These are phyloP conservation scores for Lingula anatina DNA, from an alignment of 2,888 invertebrate genomes.

Conservation along the genomic window DNA sequence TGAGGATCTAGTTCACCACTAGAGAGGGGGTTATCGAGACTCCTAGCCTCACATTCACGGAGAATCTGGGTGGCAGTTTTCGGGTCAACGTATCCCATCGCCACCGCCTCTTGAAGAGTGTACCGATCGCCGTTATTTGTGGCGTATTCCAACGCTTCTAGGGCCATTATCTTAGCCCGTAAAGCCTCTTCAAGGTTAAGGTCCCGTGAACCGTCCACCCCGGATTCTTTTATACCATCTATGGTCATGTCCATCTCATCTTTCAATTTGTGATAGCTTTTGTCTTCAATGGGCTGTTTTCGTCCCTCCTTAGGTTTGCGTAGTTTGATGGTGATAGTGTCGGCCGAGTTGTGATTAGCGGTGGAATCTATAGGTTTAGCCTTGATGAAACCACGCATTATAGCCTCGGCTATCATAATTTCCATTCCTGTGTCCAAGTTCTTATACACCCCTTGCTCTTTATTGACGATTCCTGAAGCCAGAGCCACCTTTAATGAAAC, in stretches of 20 bases:
- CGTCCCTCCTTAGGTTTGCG: too few relatives aligned
- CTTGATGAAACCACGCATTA: conserved; percentile 64
- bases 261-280: conserved; percentile 26
- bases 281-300: too few relatives aligned
- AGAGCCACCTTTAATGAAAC: conserved; percentile 72
- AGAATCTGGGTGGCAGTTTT: conserved; percentile 30
- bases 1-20: conserved; percentile 54
- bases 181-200: conserved; percentile 40
- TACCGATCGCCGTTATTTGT: conserved; percentile 24
- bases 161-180: conserved; percentile 31
- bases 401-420: conserved; percentile 66
- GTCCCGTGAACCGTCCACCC: conserved; percentile 24
- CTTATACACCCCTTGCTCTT: conserved; percentile 62
- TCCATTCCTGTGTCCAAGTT: conserved; percentile 38
- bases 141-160: conserved; percentile 29
- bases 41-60: conserved; percentile 28
- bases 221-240: conserved; percentile 27
- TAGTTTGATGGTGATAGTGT: neutral
- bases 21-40: conserved; percentile 30
- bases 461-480: conserved; percentile 69
- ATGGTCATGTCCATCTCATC: conserved; percentile 26
- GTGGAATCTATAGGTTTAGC: conserved; percentile 20
- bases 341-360: neutral
- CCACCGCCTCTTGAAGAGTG: conserved; percentile 34
- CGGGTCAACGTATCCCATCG: conserved; percentile 31